A percentile compares a stretch with the other conserved stretches of the same genome.
Evolutionary conservation across 2,797 vertebrate species (phyloP).

Genomic region (Danionella dracula): DNA sequence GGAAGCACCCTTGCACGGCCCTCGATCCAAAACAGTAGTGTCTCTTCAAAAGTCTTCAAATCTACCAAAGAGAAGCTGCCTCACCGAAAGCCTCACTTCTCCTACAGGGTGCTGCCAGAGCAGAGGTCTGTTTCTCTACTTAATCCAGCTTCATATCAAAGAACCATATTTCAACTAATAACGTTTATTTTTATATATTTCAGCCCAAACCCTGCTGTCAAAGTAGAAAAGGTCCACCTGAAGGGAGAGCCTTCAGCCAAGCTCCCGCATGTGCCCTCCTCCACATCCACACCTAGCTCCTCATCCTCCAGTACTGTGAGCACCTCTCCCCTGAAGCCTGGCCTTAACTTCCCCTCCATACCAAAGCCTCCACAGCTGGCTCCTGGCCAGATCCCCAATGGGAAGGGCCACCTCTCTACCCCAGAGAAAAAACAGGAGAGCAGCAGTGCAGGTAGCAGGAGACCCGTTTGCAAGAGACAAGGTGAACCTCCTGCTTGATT

Average conservation of each 20-base stretch:
- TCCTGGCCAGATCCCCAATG: conserved; percentile 93
- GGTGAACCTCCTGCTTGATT: conserved; percentile 65
- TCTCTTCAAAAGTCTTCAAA: conserved; percentile 87
- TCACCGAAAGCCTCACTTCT: conserved; percentile 82
- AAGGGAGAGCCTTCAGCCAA: conserved; percentile 89
- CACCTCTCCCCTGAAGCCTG: conserved; percentile 85
- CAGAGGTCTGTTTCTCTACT: conserved; percentile 59
- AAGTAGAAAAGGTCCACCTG: conserved; percentile 91
- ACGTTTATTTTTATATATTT: conserved; percentile 50
- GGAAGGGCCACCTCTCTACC: conserved; percentile 88
- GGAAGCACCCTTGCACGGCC: conserved; percentile 70
- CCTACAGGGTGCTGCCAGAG: conserved; percentile 79
- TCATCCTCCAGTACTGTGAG: conserved; percentile 75
- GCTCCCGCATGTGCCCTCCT: conserved; percentile 77
- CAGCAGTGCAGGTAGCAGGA: conserved; percentile 83
- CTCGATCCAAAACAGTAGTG: conserved; percentile 72
- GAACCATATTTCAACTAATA: too few relatives aligned
- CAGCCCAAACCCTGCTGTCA: conserved; percentile 89
- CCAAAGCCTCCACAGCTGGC: conserved; percentile 98
- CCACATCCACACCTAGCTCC: conserved; percentile 62
- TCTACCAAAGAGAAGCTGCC: conserved; percentile 96
- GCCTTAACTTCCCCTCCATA: conserved; percentile 99
- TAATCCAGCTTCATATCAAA: neutral
- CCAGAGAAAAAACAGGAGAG: conserved; percentile 79
- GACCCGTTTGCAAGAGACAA: conserved; percentile 91